Evolutionary conservation across 1,140 invertebrate genomes (phyloP), one percentile per base, ranked within the genome.

Genomic region (Drosophila navojoa): DNA sequence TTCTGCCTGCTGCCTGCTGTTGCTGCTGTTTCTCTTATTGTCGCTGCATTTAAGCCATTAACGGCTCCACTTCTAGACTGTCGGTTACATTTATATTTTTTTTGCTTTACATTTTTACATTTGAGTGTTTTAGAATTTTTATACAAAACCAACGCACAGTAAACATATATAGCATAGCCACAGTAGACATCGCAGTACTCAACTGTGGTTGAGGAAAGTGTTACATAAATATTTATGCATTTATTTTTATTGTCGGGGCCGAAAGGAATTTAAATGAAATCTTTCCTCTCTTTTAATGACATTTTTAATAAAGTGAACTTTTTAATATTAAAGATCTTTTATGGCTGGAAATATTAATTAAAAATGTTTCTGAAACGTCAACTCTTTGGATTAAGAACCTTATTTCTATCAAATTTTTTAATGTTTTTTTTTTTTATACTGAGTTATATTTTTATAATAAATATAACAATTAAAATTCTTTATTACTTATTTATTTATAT

Each of bases 11-110:
- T 38, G 45, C 7, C 35, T 50, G 11, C 45, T 49, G 25, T 25
- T 54, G 16, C 22, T 27, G 5, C 13, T 40, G 32, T n/a, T 59
- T n/a, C 64, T 29, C 44, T 67, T 69, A 73, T 69, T 55, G 71
- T 69, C 42, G 64, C 42, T 73, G 64, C 73, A 60, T 72, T 72
- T 57, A 66, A 58, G 61, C 69, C 69, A 72, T 76, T 76, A 71
- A 71, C 62, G 58, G 35, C 61, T 71, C 50, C 44, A 67, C 60
- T 66, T 57, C 53, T 29, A 54, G 55, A 45, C 54, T 60, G 29
- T 32, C 9, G 27, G 42, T 45, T 38, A 38, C 35, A 29, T 29
- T 35, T 38, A n/a, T n/a, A n/a, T 38, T 11, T 0, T 7, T 38
- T 10, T 38, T 9, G 0, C 9, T 22, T 22, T 3, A 22, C 54